These are phyloP conservation scores for Telmatherina bonti DNA, from an alignment of 2,797 vertebrate species.

Conservation along the genomic window DNA sequence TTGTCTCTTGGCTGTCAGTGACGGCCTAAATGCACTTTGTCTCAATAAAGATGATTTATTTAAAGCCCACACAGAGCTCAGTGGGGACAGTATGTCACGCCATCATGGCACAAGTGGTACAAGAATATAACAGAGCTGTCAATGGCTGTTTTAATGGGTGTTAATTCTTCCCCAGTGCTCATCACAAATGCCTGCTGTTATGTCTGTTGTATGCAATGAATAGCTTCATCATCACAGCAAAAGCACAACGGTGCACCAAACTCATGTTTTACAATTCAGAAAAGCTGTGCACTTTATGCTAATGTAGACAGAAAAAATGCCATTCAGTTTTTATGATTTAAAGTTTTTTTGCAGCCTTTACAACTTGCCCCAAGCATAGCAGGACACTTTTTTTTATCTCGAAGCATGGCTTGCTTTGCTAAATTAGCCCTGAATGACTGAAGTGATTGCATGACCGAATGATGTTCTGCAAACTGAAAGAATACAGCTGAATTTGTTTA, in stretches of 20 bases:
- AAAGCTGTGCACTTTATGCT: conserved; percentile 46
- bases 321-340: conserved; percentile 60
- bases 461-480: conserved; percentile 42
- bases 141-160: conserved; percentile 70
- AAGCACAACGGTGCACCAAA: conserved; percentile 51
- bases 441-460: conserved; percentile 3
- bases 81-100: conserved; percentile 55
- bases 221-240: conserved; percentile 63
- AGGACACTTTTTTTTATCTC: conserved; percentile 29
- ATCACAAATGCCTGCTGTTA: conserved; percentile 58
- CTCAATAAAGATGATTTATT: conserved; percentile 77
- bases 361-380: conserved; percentile 20
- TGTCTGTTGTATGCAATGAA: conserved; percentile 70
- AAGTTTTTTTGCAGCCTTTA: conserved; percentile 51
- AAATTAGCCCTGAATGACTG: conserved; percentile 44
- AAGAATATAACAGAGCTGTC: conserved; percentile 61
- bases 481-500: conserved; percentile 19
- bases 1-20: conserved; percentile 54
- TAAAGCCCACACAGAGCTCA: conserved; percentile 59
- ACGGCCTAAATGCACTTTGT: conserved; percentile 69
- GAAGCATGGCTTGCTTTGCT: conserved; percentile 27
- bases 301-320: conserved; percentile 52
- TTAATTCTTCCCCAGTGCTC: conserved; percentile 73
- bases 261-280: conserved; percentile 70
- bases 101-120: conserved; percentile 64